Base-by-base conservation (phyloP, 2,797 vertebrate genomes). In the Poecilia wingei region DNA sequence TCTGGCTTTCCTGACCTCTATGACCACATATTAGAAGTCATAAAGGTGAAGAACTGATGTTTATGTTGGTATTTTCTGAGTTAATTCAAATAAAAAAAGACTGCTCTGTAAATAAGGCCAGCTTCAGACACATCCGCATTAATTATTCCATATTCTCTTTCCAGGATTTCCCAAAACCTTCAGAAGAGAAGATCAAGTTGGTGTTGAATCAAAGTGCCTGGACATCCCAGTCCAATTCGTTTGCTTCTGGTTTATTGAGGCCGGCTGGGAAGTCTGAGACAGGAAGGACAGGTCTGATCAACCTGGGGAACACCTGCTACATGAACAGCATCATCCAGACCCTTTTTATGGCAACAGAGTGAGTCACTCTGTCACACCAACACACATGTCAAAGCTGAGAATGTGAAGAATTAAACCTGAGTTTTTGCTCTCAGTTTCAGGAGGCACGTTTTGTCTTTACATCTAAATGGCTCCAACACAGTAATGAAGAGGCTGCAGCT, bases 291-390 rank as follows among this genome's bases (percentile, higher is more conserved):
- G 98, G 98, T 82, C 95, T 99, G 69, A 95, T 99, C 91, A 99
- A 99, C 93, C 92, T 99, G 87, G 98, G 98, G 81, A 99, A 99
- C 92, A 99, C 98, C 4, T 99, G 98, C 93, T 99, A 97, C 89
- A 99, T 99, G 97, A 99, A 99, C 94, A 99, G 98, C 93, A 97
- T 99, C 92, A 96, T 99, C 89, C 98, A 99, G 93, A 98, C 97
- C 53, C 96, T 99, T 81, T 99, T 98, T 91, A 99, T 99, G 98
- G 98, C 98, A 85, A 99, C 98, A 82, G 98, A 99, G 98, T 99
- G 95, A 97, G 98, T 96, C 57, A 0, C 43, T 43, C 13, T 6
- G 18, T 43, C 0, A 16, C 5, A 46, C 25, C 36, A 3, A 16
- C 6, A 33, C 12, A 59, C 28, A 3, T 10, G 28, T 28, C 25